Evolutionary conservation across 2,888 invertebrate species (phyloP), one percentile per base, ranked within the genome.

Genomic region (Elmis aenea): DNA sequence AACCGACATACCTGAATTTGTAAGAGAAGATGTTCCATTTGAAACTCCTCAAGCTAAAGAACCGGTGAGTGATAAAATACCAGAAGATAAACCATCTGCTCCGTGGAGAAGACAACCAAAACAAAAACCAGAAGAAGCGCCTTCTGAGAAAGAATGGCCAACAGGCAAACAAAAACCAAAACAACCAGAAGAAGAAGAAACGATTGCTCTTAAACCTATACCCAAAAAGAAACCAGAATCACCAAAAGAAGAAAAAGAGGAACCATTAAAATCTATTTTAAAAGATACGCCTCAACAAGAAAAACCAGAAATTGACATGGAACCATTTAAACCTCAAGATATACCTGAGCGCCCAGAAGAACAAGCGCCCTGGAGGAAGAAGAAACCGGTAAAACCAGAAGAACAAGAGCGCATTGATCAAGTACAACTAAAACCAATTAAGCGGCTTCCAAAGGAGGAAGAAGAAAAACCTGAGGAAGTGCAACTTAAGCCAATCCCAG

Each of bases 161-260:
- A 51, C 37, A 18, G 54, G 57, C 26, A 57, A 57, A 40, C 36
- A 51, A 13, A 42, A 49, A 24, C 54, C 58, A 1, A 59, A 59
- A 45, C 64, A 67, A 33, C 55, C 63, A 32, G 62, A 61, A 33
- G 58, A 61, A 10, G 61, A 63, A 31, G 74, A 75, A 58, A 68
- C 72, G 39, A 66, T 75, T 0, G 57, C 62, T 13, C 60, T 77
- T 0, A 76, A 76, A 39, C 74, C 76, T 1, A 51, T 69, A 16
- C 55, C 45, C 11, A 52, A 48, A 29, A 30, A 42, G 26, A 45
- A 48, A 23, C 32, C 38, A 23, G 43, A 51, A 25, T 38, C 45
- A 40, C 44, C 48, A 12, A 54, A 50, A 26, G 51, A 54, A 34
- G 50, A 52, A 40, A 27, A 39, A 12, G 52, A 48, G 30, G 45